Base-by-base conservation (phyloP, 2,888 invertebrate genomes). In the Eudasyphora cyanicolor region DNA sequence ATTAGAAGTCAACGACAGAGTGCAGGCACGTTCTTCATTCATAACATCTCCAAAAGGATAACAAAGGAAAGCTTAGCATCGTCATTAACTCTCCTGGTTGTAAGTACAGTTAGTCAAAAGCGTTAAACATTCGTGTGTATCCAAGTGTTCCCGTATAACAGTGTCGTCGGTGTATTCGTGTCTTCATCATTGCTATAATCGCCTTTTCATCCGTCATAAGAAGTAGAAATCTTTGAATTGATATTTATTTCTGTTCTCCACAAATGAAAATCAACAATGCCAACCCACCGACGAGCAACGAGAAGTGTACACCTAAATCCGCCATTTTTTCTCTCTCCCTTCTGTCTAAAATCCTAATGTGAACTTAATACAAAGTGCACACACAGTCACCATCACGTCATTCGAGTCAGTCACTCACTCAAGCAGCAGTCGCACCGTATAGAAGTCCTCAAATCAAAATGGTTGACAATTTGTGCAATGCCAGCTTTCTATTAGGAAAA, bases 361-460 rank as follows among this genome's bases (percentile, higher is more conserved):
- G 78, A 84, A 81, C 81, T 81, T 84, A 84, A 84, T 84, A 78
- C 81, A 84, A 84, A 81, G 71, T 81, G 84, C 78, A 84, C 78
- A 83, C 83, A 83, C 67, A 67, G 10, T 42, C 38, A 62, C n/a
- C n/a, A n/a, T n/a, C n/a, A n/a, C n/a, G 42, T 24, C 67, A 29
- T n/a, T 29, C 27, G n/a, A n/a, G 62, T 29, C 42, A 29, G 42
- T 5, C 67, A 7, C 8, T 32, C 21, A 64, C 7, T 19, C 35
- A 14, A n/a, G 35, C 64, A 38, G 5, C 62, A 17, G 51, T 14
- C n/a, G 32, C 19, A 10, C 0, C 64, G n/a, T n/a, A n/a, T n/a
- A n/a, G n/a, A n/a, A 79, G 84, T 84, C 78, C 74, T 80, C 78
- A 84, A 84, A 81, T 76, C 84, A 84, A 84, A 84, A 84, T 84